These are phyloP conservation scores for Amiota communis DNA, from an alignment of 2,888 invertebrate genomes.

Conservation along the genomic window DNA sequence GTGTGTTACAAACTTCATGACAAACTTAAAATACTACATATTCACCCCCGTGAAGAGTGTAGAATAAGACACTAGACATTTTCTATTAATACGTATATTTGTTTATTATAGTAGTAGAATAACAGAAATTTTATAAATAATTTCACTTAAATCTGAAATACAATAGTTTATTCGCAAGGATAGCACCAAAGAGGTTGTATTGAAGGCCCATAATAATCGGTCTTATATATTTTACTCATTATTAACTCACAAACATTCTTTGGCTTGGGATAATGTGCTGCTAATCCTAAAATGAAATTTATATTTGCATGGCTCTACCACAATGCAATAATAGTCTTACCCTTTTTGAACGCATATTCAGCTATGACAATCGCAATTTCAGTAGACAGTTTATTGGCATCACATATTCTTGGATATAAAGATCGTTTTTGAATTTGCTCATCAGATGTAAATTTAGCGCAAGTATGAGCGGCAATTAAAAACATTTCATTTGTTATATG, in stretches of 20 bases:
- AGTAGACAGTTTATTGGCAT: conserved; percentile 43
- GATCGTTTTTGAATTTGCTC: conserved; percentile 16
- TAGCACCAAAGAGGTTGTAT: conserved; percentile 3
- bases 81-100: too few relatives aligned
- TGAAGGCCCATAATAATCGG: background rate
- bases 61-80: too few relatives aligned
- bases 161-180: background rate
- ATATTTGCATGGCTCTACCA: background rate
- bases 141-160: background rate
- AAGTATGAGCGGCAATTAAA: conserved; percentile 43
- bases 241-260: conserved; percentile 7
- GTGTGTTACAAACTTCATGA: too few relatives aligned
- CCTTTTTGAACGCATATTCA: conserved; percentile 33
- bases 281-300: background rate
- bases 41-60: too few relatives aligned
- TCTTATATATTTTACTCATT: background rate
- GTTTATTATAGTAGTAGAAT: too few relatives aligned
- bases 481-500: conserved; percentile 48
- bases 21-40: too few relatives aligned
- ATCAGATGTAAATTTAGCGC: conserved; percentile 37
- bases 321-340: conserved; percentile 7
- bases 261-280: conserved; percentile 12
- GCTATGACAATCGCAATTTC: conserved; percentile 42
- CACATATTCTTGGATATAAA: conserved; percentile 43
- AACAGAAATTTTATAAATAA: background rate